A percentile compares a stretch with the other conserved stretches of the same genome.
Conservation (phyloP, 2,888 invertebrate species). For the Cerceris ruficornis region DNA sequence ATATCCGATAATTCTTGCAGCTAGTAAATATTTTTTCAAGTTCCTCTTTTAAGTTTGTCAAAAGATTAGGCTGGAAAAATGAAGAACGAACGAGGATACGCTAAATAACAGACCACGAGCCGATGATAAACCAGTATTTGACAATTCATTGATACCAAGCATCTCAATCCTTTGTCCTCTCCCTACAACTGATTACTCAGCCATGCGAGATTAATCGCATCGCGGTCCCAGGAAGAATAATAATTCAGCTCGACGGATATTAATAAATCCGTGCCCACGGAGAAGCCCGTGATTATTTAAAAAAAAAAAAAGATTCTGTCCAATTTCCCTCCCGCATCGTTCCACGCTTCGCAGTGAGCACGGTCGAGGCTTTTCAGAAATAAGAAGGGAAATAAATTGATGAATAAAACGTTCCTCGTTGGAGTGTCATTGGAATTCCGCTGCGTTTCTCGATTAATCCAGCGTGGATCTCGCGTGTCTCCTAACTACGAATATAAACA, state of each 20-base stretch:
- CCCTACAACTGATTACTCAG: background rate
- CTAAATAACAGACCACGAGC: no score
- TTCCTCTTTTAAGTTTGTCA: no score
- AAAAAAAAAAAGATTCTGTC: no score
- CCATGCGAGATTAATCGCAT: background rate
- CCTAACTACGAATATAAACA: conserved; percentile 11
- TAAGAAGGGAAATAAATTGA: background rate
- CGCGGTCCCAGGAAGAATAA: background rate
- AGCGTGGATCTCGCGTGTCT: background rate
- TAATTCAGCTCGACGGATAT: background rate
- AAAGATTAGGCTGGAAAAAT: no score
- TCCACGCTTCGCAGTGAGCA: no score
- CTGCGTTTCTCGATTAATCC: conserved; percentile 2
- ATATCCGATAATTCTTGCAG: no score
- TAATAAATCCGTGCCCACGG: no score
- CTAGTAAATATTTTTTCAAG: no score
- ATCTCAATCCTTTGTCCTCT: background rate
- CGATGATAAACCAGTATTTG: background rate
- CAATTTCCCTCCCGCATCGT: no score
- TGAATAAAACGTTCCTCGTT: background rate
- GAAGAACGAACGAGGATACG: no score
- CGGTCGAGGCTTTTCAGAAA: background rate
- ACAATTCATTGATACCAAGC: background rate
- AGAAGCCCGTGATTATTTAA: no score
- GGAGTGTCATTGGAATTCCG: background rate